These are phyloP conservation scores for Leptinotarsa lineolata DNA, from an alignment of 1,140 invertebrate genomes.

Conservation along the genomic window DNA sequence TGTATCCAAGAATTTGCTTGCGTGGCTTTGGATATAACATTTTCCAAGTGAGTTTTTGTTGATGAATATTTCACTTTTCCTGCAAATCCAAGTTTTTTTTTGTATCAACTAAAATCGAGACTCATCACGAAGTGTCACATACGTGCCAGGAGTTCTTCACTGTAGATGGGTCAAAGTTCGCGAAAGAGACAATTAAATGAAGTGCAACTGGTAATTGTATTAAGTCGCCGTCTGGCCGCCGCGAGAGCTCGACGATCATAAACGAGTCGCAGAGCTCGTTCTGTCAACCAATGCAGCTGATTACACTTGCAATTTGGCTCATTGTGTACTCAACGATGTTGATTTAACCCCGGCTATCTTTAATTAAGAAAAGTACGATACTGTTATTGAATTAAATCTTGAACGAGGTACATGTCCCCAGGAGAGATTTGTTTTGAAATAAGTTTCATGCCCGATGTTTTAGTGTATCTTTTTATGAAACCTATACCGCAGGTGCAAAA, in stretches of 20 bases:
- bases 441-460: no score
- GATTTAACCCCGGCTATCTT: conserved; percentile 5
- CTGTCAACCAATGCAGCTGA: conserved; percentile 2
- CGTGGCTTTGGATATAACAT: no score
- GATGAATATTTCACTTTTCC: no score
- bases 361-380: conserved; percentile 4
- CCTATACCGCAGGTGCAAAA: no score
- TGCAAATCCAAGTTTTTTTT: no score
- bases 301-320: conserved; percentile 2
- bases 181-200: conserved; percentile 3
- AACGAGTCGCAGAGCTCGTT: not conserved
- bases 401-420: no score
- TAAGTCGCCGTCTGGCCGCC: conserved; percentile 6
- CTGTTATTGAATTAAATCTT: not conserved
- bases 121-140: no score
- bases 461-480: no score
- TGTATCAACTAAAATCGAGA: no score
- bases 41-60: no score
- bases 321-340: conserved; percentile 2
- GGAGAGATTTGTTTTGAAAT: no score
- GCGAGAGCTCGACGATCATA: not conserved
- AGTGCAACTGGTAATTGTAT: conserved; percentile 5
- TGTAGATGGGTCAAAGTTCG: not conserved
- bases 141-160: not conserved
- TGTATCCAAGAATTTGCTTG: no score